A percentile compares a stretch with the other conserved stretches of the same genome.
Conservation (phyloP, 37 sponge, comb jelly and placozoan species). For the Crambe crambe region DNA sequence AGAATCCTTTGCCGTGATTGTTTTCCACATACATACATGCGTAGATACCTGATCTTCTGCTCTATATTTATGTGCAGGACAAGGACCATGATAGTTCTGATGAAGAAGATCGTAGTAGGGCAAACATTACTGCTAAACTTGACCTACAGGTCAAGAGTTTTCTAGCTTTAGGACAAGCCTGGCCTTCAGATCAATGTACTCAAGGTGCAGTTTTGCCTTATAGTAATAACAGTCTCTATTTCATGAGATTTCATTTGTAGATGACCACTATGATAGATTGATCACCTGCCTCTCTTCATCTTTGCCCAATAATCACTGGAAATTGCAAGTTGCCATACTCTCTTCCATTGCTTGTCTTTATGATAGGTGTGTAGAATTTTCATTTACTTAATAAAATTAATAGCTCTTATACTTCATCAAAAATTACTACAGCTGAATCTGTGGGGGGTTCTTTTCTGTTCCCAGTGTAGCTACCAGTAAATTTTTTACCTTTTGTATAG, state of each 20-base stretch:
- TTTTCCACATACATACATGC: too few species aligned
- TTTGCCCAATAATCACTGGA: conserved; percentile 37
- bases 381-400: too few species aligned
- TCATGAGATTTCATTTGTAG: conserved; percentile 3
- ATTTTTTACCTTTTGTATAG: too few species aligned
- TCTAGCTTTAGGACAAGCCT: conserved; percentile 42
- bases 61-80: background rate
- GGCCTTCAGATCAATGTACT: conserved; percentile 36
- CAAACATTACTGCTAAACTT: background rate
- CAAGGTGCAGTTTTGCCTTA: conserved; percentile 15
- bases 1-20: too few species aligned
- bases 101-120: conserved; percentile 16
- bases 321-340: conserved; percentile 56
- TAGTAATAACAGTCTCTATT: too few species aligned
- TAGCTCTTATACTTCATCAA: too few species aligned
- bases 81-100: conserved; percentile 4
- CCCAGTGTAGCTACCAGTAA: too few species aligned
- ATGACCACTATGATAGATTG: background rate
- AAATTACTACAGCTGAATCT: too few species aligned
- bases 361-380: conserved; percentile 14
- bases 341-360: conserved; percentile 15
- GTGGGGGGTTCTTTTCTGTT: too few species aligned
- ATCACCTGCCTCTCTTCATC: conserved; percentile 12
- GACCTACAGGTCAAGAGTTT: conserved; percentile 38
- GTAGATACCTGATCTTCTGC: background rate